These are phyloP conservation scores for Melanogrammus aeglefinus DNA, from an alignment of 2,797 vertebrate species.

Conservation along the genomic window DNA sequence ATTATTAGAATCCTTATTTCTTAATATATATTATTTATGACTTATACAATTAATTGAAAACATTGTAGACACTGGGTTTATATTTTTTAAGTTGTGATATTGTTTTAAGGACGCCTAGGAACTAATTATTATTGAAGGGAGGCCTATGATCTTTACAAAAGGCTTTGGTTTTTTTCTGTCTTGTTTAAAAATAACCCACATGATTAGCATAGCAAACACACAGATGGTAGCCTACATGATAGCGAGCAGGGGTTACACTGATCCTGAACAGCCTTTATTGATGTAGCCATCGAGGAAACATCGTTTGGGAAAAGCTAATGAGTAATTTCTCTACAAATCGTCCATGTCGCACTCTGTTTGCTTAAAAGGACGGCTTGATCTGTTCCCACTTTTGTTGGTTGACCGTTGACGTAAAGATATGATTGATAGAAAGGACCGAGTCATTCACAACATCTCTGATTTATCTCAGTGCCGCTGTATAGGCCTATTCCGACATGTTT, in stretches of 20 bases:
- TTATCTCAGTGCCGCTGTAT: neutral
- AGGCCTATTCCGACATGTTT: neutral
- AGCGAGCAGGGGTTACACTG: neutral
- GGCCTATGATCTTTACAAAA: neutral
- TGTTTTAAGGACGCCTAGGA: neutral
- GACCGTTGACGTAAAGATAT: neutral
- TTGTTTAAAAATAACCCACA: neutral
- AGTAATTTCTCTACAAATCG: neutral
- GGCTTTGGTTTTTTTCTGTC: neutral
- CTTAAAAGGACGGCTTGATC: neutral
- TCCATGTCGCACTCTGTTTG: neutral
- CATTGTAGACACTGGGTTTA: neutral
- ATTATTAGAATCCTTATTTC: neutral
- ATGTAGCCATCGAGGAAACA: neutral
- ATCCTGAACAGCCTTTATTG: conserved; percentile 1
- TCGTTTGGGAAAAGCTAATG: neutral
- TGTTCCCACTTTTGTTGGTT: neutral
- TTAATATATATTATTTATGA: neutral
- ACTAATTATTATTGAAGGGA: neutral
- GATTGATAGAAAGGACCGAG: neutral
- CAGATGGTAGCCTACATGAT: neutral
- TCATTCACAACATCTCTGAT: neutral
- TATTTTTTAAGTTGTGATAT: neutral
- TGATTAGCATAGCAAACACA: neutral
- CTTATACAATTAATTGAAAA: neutral